Conservation (phyloP, 2,888 invertebrate genomes). For the Euzetes globulus region DNA sequence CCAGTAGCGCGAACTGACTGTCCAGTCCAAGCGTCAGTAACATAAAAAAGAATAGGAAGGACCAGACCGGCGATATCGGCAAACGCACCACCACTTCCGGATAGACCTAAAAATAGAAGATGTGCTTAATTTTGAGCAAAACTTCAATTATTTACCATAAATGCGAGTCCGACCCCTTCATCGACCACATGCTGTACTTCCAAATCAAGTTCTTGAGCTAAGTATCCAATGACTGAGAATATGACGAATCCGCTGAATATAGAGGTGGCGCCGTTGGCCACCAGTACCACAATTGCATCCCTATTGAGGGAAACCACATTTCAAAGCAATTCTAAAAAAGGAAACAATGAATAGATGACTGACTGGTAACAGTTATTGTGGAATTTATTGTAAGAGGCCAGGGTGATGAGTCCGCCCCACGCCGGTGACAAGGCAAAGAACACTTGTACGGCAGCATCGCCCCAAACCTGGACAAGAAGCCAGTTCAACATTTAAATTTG, state of each 20-base stretch:
- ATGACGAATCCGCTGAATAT: conserved; percentile 73
- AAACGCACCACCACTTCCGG: conserved; percentile 69
- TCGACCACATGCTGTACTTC: conserved; percentile 64
- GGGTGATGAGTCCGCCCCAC: conserved; percentile 76
- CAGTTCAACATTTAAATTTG: too few relatives aligned
- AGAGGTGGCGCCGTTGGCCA: conserved; percentile 58
- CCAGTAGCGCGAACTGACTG: conserved; percentile 51
- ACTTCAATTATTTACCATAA: too few relatives aligned
- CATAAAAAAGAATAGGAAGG: conserved; percentile 72
- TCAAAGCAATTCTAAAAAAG: background rate
- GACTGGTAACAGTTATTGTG: conserved; percentile 62
- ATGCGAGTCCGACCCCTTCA: conserved; percentile 50
- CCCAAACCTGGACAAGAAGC: conserved; percentile 32
- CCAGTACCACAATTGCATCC: conserved; percentile 28
- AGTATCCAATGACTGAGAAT: conserved; percentile 71
- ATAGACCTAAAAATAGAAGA: conserved; percentile 56
- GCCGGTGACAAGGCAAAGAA: conserved; percentile 78
- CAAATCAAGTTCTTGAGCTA: conserved; percentile 66
- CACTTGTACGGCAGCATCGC: conserved; percentile 47
- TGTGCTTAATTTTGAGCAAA: too few relatives aligned
- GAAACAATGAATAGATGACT: background rate
- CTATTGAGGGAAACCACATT: background rate
- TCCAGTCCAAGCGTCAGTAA: conserved; percentile 64
- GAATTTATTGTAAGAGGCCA: conserved; percentile 77
- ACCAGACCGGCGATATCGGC: conserved; percentile 72